Conservation (phyloP, 2,113 vertebrate species). For the Poecilia latipinna region DNA sequence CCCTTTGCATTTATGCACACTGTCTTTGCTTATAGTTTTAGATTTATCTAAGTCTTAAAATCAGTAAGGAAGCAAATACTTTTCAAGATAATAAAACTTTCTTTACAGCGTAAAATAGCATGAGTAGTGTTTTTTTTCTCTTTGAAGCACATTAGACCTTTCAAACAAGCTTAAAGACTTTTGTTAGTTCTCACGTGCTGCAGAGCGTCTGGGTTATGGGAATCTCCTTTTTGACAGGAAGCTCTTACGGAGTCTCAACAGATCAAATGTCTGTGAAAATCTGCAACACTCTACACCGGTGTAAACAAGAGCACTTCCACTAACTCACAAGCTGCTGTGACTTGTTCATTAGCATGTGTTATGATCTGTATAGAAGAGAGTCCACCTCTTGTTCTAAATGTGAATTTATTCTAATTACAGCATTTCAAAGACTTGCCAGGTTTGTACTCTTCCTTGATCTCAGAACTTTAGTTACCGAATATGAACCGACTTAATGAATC, state of each 20-base stretch:
- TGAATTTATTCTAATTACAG: neutral
- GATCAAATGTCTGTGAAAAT: slow-evolving; percentile 41
- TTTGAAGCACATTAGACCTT: neutral
- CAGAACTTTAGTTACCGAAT: slow-evolving; percentile 9
- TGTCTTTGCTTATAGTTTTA: neutral
- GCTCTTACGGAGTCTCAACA: slow-evolving; percentile 25
- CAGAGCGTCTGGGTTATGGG: slow-evolving; percentile 37
- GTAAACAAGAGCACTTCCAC: slow-evolving; percentile 40
- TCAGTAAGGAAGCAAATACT: neutral
- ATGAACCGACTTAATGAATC: slow-evolving; percentile 21
- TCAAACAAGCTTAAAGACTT: slow-evolving; percentile 8
- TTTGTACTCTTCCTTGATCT: slow-evolving; percentile 1
- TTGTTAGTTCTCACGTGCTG: slow-evolving; percentile 26
- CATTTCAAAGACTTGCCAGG: neutral
- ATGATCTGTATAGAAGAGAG: neutral
- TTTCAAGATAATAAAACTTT: neutral
- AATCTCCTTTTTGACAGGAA: slow-evolving; percentile 41
- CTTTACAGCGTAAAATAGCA: neutral
- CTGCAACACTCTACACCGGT: slow-evolving; percentile 44
- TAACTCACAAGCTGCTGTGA: slow-evolving; percentile 27
- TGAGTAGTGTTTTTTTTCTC: neutral
- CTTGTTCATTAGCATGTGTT: slow-evolving; percentile 15
- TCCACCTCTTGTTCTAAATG: neutral
- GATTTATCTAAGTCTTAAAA: neutral
- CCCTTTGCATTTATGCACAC: no score